Percentiles rank a stretch among this genome's conserved stretches.
Evolutionary conservation across 2,888 invertebrate species (phyloP).

Genomic region (Caenorhabditis sp.): DNA sequence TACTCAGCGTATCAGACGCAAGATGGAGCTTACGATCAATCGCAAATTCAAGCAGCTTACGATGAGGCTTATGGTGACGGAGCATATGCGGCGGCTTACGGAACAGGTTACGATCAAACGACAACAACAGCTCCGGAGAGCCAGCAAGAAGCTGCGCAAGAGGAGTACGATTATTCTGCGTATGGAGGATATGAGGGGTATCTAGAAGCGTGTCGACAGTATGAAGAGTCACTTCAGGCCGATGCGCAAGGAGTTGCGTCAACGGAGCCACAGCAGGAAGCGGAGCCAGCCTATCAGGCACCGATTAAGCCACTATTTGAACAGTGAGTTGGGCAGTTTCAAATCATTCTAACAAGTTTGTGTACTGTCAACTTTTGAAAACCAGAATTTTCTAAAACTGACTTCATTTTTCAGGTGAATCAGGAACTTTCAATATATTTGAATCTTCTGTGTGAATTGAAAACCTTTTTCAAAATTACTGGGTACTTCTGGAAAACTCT

Average conservation of each 20-base stretch:
- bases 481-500: no score
- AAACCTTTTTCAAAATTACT: no score
- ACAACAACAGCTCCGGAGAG: neutral
- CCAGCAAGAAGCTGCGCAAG: slow-evolving; percentile 23
- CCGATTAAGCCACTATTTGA: slow-evolving; percentile 38
- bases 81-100: neutral
- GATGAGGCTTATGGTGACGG: neutral
- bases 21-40: slow-evolving; percentile 13
- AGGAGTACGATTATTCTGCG: slow-evolving; percentile 44
- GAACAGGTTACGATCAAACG: slow-evolving; percentile 13
- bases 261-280: neutral
- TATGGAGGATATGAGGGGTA: slow-evolving; percentile 44
- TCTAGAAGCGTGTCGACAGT: slow-evolving; percentile 30
- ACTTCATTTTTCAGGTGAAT: no score
- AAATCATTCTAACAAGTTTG: no score
- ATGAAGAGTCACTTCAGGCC: slow-evolving; percentile 22
- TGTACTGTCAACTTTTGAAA: no score
- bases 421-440: no score
- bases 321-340: slow-evolving; percentile 14
- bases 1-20: slow-evolving; percentile 13
- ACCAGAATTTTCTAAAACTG: no score
- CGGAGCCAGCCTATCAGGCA: slow-evolving; percentile 11
- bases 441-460: no score
- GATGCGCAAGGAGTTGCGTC: neutral
- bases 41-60: slow-evolving; percentile 10